Evolutionary conservation across 2,797 vertebrate species (phyloP).

Genomic region (Calcarius lapponicus): DNA sequence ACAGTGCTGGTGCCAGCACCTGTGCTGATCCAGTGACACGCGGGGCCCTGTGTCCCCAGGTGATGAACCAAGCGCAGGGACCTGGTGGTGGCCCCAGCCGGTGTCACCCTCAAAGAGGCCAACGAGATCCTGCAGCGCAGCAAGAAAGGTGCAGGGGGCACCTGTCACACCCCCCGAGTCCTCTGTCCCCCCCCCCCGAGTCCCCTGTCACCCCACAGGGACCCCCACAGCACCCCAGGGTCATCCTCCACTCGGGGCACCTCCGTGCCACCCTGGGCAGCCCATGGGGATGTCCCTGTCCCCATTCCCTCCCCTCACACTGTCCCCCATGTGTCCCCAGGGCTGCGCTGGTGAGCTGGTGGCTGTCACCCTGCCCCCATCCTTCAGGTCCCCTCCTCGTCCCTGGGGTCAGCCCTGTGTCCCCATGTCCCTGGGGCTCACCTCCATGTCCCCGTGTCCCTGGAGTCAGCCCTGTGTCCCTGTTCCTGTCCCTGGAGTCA

Average conservation of each 20-base stretch:
- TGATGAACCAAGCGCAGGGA: constrained; percentile 93
- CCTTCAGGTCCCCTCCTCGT: background rate
- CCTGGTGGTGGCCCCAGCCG: constrained; percentile 90
- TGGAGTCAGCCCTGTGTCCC: too few relatives aligned
- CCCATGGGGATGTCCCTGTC: background rate
- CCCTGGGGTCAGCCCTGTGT: too few relatives aligned
- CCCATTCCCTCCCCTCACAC: background rate
- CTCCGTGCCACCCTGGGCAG: background rate
- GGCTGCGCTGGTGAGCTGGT: background rate
- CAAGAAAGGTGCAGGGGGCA: constrained; percentile 86
- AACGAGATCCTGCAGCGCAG: constrained; percentile 95
- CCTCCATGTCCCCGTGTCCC: too few relatives aligned
- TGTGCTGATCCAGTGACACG: fast-evolving
- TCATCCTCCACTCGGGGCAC: background rate
- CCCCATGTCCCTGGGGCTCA: too few relatives aligned
- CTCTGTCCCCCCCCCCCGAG: background rate
- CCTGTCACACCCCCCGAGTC: too few relatives aligned
- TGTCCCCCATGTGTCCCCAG: background rate
- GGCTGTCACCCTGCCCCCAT: fast-evolving
- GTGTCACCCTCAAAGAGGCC: constrained; percentile 93
- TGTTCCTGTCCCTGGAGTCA: background rate
- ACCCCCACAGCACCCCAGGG: background rate
- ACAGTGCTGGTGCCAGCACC: background rate
- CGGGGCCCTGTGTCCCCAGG: constrained; percentile 69
- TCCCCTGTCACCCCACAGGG: background rate